Evolutionary conservation across 2,797 vertebrate species (phyloP).

Genomic region (Rhinichthys osculus): DNA sequence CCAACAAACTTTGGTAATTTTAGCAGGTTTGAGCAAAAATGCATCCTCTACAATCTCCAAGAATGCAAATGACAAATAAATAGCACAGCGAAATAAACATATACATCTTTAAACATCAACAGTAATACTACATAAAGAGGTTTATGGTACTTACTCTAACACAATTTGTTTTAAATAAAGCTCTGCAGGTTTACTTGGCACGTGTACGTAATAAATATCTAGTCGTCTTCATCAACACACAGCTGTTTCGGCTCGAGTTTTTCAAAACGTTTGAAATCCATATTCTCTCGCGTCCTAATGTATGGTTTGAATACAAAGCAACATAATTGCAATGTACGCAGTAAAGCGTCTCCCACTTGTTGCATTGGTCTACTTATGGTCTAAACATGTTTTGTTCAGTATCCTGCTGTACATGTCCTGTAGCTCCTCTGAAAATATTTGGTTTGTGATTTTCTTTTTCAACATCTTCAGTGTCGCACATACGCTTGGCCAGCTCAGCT

Average conservation of each 20-base stretch:
- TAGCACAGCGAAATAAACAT: conserved; percentile 64
- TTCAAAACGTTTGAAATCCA: conserved; percentile 47
- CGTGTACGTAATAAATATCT: conserved; percentile 73
- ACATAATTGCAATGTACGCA: background rate
- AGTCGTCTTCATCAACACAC: conserved; percentile 68
- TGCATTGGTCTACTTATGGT: background rate
- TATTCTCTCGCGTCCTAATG: background rate
- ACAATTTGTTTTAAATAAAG: conserved; percentile 68
- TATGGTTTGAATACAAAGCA: background rate
- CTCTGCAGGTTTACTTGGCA: conserved; percentile 68
- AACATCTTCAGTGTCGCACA: background rate
- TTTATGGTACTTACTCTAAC: conserved; percentile 60
- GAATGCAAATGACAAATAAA: conserved; percentile 65
- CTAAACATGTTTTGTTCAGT: background rate
- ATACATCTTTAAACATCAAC: conserved; percentile 53
- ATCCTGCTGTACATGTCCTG: conserved; percentile 4
- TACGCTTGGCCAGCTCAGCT: background rate
- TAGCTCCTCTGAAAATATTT: conserved; percentile 19
- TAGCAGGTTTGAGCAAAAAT: conserved; percentile 65
- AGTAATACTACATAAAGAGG: conserved; percentile 59
- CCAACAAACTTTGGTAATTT: conserved; percentile 69
- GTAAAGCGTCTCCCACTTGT: background rate
- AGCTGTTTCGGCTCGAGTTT: conserved; percentile 58
- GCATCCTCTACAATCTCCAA: conserved; percentile 54
- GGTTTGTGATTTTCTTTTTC: background rate